Conservation (phyloP, 1,140 invertebrate species). For the Drosophila hydei region DNA sequence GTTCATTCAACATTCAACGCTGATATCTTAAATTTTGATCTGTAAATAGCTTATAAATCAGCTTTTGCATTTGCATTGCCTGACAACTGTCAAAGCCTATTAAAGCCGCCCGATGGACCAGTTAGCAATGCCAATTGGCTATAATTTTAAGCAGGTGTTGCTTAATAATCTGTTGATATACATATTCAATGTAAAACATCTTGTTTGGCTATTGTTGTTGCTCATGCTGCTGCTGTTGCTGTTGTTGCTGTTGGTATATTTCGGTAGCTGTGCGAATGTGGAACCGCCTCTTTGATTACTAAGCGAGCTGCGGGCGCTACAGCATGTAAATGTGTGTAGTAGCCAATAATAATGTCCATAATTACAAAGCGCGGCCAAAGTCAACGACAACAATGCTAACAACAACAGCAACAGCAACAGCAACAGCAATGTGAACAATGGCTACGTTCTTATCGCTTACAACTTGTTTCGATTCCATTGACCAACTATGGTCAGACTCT, state of each 20-base stretch:
- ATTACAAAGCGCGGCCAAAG: conserved; percentile 65
- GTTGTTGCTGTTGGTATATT: conserved; percentile 33
- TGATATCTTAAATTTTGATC: not conserved
- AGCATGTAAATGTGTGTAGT: conserved; percentile 49
- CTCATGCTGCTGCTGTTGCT: conserved; percentile 5
- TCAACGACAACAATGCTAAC: conserved; percentile 63
- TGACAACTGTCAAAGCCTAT: conserved; percentile 17
- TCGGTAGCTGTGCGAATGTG: conserved; percentile 70
- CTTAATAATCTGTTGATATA: conserved; percentile 19
- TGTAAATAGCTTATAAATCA: conserved; percentile 19
- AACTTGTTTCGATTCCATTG: conserved; percentile 81
- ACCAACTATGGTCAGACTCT: conserved; percentile 71
- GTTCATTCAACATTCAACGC: not conserved
- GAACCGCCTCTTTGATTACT: conserved; percentile 50
- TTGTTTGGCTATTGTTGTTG: conserved; percentile 24
- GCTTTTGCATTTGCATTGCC: conserved; percentile 1
- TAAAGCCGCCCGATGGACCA: conserved; percentile 31
- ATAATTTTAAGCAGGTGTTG: conserved; percentile 42
- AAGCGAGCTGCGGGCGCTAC: conserved; percentile 40
- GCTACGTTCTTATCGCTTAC: conserved; percentile 73
- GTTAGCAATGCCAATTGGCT: conserved; percentile 35
- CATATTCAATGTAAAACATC: conserved; percentile 28
- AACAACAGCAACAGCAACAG: conserved; percentile 30
- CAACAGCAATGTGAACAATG: conserved; percentile 50
- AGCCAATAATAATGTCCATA: conserved; percentile 65